phyloP scores from a whole-genome alignment of 2,797 vertebrate species.

The Lithobates pipiens region DNA sequence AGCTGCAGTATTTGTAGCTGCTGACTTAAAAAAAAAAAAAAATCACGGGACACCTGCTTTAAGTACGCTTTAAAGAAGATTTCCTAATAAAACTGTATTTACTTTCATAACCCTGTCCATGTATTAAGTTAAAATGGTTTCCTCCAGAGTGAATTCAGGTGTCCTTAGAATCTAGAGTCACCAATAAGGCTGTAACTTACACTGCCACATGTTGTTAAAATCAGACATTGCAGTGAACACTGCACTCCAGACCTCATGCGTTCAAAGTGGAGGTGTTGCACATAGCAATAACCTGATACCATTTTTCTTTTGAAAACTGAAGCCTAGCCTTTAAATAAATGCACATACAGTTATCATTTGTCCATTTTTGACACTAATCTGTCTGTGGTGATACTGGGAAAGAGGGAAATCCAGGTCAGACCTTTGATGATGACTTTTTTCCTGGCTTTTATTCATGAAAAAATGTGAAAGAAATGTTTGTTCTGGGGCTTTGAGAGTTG shows the following conservation, averaged over 20 bases:
- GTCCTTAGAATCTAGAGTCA: not conserved
- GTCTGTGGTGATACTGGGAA: not conserved
- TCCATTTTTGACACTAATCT: not conserved
- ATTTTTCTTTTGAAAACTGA: not conserved
- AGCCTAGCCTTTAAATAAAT: not conserved
- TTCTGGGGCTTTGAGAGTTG: not conserved
- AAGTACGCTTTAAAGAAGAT: too few relatives aligned
- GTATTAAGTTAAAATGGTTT: too few relatives aligned
- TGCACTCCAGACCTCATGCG: too few relatives aligned
- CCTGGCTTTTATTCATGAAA: not conserved
- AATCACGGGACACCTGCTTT: too few relatives aligned
- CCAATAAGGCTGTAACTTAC: not conserved
- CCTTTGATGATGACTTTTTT: not conserved
- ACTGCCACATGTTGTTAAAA: not conserved
- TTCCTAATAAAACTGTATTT: too few relatives aligned
- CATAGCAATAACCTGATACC: not conserved
- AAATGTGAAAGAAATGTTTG: not conserved
- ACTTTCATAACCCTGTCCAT: too few relatives aligned
- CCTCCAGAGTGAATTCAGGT: not conserved
- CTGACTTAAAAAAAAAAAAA: too few relatives aligned
- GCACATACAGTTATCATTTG: too few relatives aligned
- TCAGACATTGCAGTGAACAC: not conserved
- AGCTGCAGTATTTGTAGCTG: too few relatives aligned
- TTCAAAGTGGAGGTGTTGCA: not conserved
- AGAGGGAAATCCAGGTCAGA: too few relatives aligned